Evolutionary conservation across 2,797 vertebrate species (phyloP).

Genomic region (Chloroceryle amazona): DNA sequence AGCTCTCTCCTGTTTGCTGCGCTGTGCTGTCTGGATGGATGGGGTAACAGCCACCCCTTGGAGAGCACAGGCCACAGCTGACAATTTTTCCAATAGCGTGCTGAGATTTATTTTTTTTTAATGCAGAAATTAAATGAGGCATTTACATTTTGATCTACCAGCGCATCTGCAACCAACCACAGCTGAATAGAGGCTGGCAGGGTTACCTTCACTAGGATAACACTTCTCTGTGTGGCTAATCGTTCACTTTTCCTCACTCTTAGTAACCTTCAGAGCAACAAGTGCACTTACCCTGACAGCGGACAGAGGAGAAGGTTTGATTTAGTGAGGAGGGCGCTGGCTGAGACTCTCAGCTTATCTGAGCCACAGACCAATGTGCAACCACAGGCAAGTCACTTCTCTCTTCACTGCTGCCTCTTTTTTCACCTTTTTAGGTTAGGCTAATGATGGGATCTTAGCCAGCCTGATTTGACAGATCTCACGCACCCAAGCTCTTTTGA

Average conservation of each 20-base stretch:
- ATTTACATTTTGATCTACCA: neutral
- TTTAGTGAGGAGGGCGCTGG: accelerated
- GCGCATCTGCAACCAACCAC: accelerated
- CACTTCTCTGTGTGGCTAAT: accelerated
- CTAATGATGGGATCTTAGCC: neutral
- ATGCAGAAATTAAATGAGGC: neutral
- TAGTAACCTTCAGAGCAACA: accelerated
- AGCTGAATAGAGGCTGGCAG: neutral
- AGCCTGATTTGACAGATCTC: neutral
- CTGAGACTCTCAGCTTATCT: neutral
- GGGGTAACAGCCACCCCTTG: neutral
- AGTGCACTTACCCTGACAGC: accelerated
- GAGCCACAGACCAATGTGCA: neutral
- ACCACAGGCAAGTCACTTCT: neutral
- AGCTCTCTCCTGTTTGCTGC: neutral
- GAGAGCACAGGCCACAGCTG: accelerated
- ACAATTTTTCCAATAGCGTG: neutral
- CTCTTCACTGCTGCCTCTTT: neutral
- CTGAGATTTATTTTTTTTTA: neutral
- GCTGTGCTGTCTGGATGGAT: accelerated
- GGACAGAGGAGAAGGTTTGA: neutral
- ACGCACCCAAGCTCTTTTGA: neutral
- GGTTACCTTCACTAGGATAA: accelerated
- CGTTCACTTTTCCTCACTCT: neutral
- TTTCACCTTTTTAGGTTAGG: neutral